Conservation (phyloP, 2,113 vertebrate species). For the Lucifuga dentata region DNA sequence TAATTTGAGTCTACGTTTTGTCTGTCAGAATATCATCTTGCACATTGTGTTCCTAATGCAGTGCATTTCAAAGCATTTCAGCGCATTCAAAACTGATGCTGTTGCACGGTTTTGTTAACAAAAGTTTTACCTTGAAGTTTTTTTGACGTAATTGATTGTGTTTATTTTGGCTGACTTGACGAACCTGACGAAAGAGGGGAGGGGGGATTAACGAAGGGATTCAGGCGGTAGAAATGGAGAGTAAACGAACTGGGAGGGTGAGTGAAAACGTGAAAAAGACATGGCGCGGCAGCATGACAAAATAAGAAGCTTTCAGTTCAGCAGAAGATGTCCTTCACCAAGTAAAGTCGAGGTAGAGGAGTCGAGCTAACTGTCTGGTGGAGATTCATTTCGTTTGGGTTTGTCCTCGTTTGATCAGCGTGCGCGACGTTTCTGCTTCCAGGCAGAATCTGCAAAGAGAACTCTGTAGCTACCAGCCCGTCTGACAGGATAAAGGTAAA, state of each 20-base stretch:
- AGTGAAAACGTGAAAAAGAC: constrained; percentile 57
- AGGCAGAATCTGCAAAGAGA: constrained; percentile 64
- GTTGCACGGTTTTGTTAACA: rapidly evolving
- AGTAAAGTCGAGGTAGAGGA: constrained; percentile 12
- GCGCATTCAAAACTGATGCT: too few species aligned
- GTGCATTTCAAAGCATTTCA: too few species aligned
- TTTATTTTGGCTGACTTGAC: not conserved
- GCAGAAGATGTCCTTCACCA: not conserved
- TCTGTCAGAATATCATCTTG: too few species aligned
- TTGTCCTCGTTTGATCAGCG: constrained; percentile 43
- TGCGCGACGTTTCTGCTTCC: constrained; percentile 37
- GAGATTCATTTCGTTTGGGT: constrained; percentile 36
- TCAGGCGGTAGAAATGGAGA: constrained; percentile 79
- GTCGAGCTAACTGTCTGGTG: constrained; percentile 38
- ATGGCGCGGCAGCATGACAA: constrained; percentile 68
- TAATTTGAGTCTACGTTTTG: too few species aligned
- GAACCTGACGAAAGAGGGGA: constrained; percentile 14
- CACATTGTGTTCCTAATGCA: too few species aligned
- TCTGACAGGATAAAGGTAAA: constrained; percentile 68
- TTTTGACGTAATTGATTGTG: constrained; percentile 26
- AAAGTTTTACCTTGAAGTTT: constrained; percentile 57
- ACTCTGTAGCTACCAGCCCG: constrained; percentile 62
- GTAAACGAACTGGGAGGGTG: constrained; percentile 57
- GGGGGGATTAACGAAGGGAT: constrained; percentile 60
- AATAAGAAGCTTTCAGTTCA: constrained; percentile 43